Base-by-base conservation (phyloP, 2,113 vertebrate genomes). In the Platichthys stellatus region DNA sequence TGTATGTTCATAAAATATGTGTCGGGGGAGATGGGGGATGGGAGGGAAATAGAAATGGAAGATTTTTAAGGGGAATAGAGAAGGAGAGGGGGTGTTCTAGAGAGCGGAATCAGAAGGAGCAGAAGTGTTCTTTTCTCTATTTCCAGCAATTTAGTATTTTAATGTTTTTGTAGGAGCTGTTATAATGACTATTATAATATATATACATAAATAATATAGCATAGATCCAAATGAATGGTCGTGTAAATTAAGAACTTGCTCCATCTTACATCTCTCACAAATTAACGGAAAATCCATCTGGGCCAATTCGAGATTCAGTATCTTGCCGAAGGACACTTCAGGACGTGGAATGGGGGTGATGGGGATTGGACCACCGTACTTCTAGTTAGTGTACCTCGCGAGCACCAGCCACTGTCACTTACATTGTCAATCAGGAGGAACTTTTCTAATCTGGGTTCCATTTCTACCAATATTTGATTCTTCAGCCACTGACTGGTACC, bases 401-500 rank as follows among this genome's bases (percentile, higher is more conserved):
- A 38, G 8, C 40, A 40, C 2, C 38, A 43, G 40, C 40, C 40
- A 13, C 10, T 13, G 15, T 20, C 5, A 49, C 6, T 47, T 17
- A 3, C 45, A 7, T 17, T 20, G 47, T 17, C 13, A 11, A 31
- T 24, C 35, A 40, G 59, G 35, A 40, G 11, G 2, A 12, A 64
- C 14, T 11, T 64, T n/a, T 54, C 9, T 54, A 10, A 20, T 54
- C 9, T 54, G 20, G 20, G 45, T n/a, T 54, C 20, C 51, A 54
- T 54, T n/a, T 28, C 10, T 24, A 53, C 63, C 5, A 12, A 11
- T 54, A 26, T 43, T 69, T 81, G 49, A 66, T 35, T 26, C 2
- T 49, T 65, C 59, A 75, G 31, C 38, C 5, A 43, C 58, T 62
- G 56, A 70, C 24, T 58, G 35, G 5, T 63, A 38, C 67, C 63